Evolutionary conservation across 2,888 invertebrate species (phyloP).

Genomic region (Lithophane socia): DNA sequence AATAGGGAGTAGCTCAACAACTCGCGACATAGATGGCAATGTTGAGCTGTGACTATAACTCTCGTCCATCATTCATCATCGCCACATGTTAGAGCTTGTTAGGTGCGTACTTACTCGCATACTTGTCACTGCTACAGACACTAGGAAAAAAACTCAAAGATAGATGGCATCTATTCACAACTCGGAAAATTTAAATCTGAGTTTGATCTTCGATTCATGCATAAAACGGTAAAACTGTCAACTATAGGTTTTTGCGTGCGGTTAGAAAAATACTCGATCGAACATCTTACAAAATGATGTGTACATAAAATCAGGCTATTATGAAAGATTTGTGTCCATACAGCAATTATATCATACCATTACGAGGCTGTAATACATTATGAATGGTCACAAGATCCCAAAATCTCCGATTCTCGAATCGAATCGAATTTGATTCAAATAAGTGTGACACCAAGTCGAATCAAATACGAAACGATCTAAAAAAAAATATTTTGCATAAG

Average conservation of each 20-base stretch:
- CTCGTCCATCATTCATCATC: constrained; percentile 4
- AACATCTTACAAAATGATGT: constrained; percentile 1
- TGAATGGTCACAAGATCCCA: too few relatives aligned
- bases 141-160: neutral
- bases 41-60: constrained; percentile 9
- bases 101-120: neutral
- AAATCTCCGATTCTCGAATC: neutral
- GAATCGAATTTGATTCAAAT: neutral
- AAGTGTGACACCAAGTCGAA: neutral
- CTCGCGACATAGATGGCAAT: neutral
- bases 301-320: neutral
- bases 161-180: neutral
- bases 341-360: too few relatives aligned
- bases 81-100: neutral
- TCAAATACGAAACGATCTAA: neutral
- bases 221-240: neutral
- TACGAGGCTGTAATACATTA: neutral
- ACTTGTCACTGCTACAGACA: constrained; percentile 5
- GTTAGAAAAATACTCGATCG: neutral
- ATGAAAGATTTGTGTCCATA: neutral
- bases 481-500: neutral
- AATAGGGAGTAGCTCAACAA: constrained; percentile 13
- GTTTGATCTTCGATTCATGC: neutral
- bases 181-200: constrained; percentile 1
- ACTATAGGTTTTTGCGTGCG: neutral